These are phyloP conservation scores for Mesochorus sp. DNA, from an alignment of 2,888 invertebrate genomes.

Conservation along the genomic window DNA sequence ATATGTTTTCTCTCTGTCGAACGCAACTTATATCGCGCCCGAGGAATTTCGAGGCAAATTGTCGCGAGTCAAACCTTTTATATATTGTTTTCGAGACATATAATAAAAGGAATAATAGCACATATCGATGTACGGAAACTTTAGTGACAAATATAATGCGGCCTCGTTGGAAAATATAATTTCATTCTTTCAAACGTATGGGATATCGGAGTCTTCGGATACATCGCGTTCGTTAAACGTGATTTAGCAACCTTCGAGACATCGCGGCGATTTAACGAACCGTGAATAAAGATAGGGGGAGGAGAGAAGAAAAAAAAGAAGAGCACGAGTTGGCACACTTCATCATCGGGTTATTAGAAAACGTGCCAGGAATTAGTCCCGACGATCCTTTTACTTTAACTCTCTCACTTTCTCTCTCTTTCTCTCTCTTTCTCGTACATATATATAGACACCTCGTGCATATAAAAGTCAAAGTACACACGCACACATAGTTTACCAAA, in stretches of 20 bases:
- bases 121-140: too few relatives aligned
- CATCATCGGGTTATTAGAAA: slow-evolving; percentile 55
- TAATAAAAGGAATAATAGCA: too few relatives aligned
- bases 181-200: too few relatives aligned
- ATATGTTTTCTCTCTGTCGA: too few relatives aligned
- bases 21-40: too few relatives aligned
- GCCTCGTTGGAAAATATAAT: too few relatives aligned
- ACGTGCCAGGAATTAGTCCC: slow-evolving; percentile 56
- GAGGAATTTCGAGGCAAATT: too few relatives aligned
- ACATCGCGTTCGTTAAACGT: slow-evolving; percentile 33
- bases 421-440: too few relatives aligned
- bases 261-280: slow-evolving; percentile 14
- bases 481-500: slow-evolving; percentile 6
- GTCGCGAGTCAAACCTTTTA: too few relatives aligned
- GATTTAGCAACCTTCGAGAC: slow-evolving; percentile 30
- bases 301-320: neutral
- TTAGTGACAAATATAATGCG: too few relatives aligned
- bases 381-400: slow-evolving; percentile 3
- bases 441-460: neutral
- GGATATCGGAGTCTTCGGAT: slow-evolving; percentile 12
- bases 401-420: too few relatives aligned
- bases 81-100: too few relatives aligned
- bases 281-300: neutral
- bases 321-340: slow-evolving; percentile 42
- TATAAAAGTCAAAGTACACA: neutral